Base-by-base conservation (phyloP, 2,888 invertebrate genomes). In the Agonopterix subpropinquella region DNA sequence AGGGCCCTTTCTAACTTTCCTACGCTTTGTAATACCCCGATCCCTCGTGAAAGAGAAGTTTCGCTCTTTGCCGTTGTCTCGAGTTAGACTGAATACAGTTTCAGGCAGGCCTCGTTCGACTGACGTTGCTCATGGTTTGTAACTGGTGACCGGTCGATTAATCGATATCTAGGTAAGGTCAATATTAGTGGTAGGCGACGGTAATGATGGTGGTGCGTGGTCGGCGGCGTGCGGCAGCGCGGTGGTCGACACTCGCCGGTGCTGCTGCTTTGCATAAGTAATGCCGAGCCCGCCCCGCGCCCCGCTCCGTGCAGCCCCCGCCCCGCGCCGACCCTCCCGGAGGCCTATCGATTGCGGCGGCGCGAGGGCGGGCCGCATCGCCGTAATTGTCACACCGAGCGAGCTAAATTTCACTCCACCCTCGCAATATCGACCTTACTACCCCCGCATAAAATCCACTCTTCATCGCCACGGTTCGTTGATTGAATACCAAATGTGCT, bases 341-440 rank as follows among this genome's bases (percentile, higher is more conserved):
- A 92, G 92, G 60, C 92, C 92, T 69, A 92, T 92, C 61, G 92
- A 92, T 82, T 92, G 92, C 80, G 79, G 91, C 91, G 70, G 92
- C 71, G 92, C 91, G 79, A 68, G 86, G 81, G 85, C 83, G 83
- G 80, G 83, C 84, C 80, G 81, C 81, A 82, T 77, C 80, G 82
- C 77, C 82, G 83, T 87, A 87, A 88, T 88, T 88, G 88, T 87
- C 88, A 87, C 88, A 85, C 80, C 75, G 80, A 84, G 77, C 78
- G 73, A 80, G 70, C 78, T 78, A 73, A 77, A 76, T 77, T 77
- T 73, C 68, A 67, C 73, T 77, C 77, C 69, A 68, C 70, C 77
- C 79, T 65, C 67, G 56, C 70, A 70, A 72, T 80, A 77, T 80
- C 81, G 72, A 83, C 87, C 77, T 83, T 86, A 80, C 69, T 70